A percentile compares a stretch with the other conserved stretches of the same genome.
Conservation (phyloP, 2,797 vertebrate species). For the Dallia pectoralis region DNA sequence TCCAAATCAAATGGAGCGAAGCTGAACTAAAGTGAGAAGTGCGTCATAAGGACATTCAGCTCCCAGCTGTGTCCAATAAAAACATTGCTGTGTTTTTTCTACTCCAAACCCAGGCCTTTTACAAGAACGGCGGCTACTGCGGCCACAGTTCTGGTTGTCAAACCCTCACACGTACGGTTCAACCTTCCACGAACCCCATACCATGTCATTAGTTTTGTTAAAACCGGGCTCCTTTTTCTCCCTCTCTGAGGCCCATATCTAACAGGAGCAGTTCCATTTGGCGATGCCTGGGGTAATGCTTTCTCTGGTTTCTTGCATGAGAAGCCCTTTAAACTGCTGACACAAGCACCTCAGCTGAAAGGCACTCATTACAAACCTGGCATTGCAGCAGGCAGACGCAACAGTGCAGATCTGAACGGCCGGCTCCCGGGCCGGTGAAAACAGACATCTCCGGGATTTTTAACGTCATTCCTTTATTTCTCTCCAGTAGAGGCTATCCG, state of each 20-base stretch:
- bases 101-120: too few relatives aligned
- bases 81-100: too few relatives aligned
- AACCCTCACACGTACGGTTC: too few relatives aligned
- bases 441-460: conserved; percentile 51
- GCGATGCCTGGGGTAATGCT: conserved; percentile 34
- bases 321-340: conserved; percentile 68
- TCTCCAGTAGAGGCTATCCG: conserved; percentile 16
- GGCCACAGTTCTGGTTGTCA: too few relatives aligned
- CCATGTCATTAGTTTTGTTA: too few relatives aligned
- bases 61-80: too few relatives aligned
- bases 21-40: too few relatives aligned
- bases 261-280: conserved; percentile 54
- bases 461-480: conserved; percentile 27
- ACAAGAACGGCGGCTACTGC: too few relatives aligned
- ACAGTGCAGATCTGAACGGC: conserved; percentile 44
- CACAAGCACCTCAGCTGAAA: conserved; percentile 60
- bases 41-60: too few relatives aligned
- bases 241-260: conserved; percentile 38
- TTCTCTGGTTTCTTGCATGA: conserved; percentile 21
- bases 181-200: too few relatives aligned
- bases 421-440: background rate
- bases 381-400: conserved; percentile 51
- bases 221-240: background rate
- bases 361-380: conserved; percentile 66
- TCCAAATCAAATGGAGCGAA: too few relatives aligned